Conservation (phyloP, 2,797 vertebrate species). For the Galagoides demidoff region DNA sequence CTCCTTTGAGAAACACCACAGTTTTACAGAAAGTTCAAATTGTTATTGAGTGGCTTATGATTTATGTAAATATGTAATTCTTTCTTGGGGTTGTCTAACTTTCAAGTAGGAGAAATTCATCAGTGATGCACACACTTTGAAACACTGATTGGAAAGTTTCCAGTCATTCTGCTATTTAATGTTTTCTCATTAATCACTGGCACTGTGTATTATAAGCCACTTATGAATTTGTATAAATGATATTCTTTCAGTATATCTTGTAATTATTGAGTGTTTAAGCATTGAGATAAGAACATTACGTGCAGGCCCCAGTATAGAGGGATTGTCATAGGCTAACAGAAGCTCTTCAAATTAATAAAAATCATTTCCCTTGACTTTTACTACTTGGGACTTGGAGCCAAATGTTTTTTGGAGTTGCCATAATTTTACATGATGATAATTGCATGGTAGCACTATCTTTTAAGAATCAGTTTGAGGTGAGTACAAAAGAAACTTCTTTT, state of each 20-base stretch:
- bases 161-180: slow-evolving; percentile 64
- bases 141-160: slow-evolving; percentile 67
- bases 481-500: slow-evolving; percentile 28
- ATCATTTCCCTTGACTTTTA: slow-evolving; percentile 54
- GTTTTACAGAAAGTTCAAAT: slow-evolving; percentile 74
- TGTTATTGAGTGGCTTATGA: slow-evolving; percentile 74
- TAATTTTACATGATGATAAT: slow-evolving; percentile 48
- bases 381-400: slow-evolving; percentile 35
- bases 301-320: background rate
- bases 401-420: slow-evolving; percentile 41
- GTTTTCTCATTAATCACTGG: slow-evolving; percentile 67
- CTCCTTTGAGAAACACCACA: slow-evolving; percentile 49
- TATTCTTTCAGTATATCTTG: slow-evolving; percentile 41
- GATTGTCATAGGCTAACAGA: slow-evolving; percentile 17
- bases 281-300: slow-evolving; percentile 34
- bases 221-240: slow-evolving; percentile 57
- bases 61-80: slow-evolving; percentile 47
- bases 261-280: slow-evolving; percentile 56
- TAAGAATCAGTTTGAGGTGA: slow-evolving; percentile 42
- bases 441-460: slow-evolving; percentile 52
- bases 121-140: slow-evolving; percentile 49
- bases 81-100: slow-evolving; percentile 54
- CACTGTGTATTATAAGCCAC: slow-evolving; percentile 55
- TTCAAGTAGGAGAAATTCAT: slow-evolving; percentile 60
- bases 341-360: slow-evolving; percentile 44